These are phyloP conservation scores for Cettia cetti DNA, from an alignment of 2,113 vertebrate species.

Conservation along the genomic window DNA sequence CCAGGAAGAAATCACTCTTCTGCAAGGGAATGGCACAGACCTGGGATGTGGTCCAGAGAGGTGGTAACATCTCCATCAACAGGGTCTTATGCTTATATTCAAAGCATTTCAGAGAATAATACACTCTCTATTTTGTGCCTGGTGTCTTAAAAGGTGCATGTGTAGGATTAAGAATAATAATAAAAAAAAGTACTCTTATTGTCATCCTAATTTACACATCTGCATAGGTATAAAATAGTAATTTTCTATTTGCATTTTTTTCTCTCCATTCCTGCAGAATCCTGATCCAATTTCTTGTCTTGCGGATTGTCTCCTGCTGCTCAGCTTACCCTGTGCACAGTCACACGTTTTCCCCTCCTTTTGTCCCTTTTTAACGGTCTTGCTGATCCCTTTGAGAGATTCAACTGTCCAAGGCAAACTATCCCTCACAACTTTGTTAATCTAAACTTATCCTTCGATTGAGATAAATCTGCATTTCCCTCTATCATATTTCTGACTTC, in stretches of 20 bases:
- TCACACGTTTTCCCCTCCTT: not conserved
- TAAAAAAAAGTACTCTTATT: not conserved
- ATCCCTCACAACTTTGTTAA: not conserved
- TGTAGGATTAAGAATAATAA: not conserved
- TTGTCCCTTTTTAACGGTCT: not conserved
- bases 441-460: not conserved
- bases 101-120: not conserved
- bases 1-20: not conserved
- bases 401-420: not conserved
- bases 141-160: not conserved
- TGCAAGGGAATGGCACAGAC: not conserved
- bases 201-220: not conserved
- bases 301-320: not conserved
- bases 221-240: not conserved
- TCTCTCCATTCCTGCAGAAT: not conserved
- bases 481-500: not conserved
- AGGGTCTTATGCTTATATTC: not conserved
- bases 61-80: not conserved
- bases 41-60: not conserved
- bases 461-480: not conserved
- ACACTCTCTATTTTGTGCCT: not conserved
- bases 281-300: not conserved
- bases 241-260: not conserved
- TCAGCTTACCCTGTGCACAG: not conserved
- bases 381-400: not conserved